Conservation (phyloP, 2,797 vertebrate species). For the Bradypus variegatus region DNA sequence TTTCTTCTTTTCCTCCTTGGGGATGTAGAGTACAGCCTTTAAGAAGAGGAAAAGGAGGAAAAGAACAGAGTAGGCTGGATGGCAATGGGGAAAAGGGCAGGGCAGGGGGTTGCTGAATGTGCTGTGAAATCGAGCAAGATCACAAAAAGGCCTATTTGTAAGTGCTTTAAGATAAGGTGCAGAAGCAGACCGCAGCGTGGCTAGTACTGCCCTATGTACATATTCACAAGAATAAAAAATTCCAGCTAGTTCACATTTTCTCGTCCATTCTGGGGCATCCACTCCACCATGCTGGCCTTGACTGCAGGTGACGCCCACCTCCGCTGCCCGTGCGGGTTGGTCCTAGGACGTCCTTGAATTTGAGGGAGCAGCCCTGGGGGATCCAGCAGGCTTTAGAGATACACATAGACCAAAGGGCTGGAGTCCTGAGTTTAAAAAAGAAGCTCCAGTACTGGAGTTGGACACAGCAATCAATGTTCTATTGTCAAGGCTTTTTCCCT, state of each 20-base stretch:
- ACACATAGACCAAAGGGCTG: slow-evolving; percentile 63
- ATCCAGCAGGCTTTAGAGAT: slow-evolving; percentile 67
- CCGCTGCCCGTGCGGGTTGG: slow-evolving; percentile 71
- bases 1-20: slow-evolving; percentile 69
- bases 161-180: slow-evolving; percentile 93
- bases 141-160: slow-evolving; percentile 75
- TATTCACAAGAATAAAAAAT: slow-evolving; percentile 81
- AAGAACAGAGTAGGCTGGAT: neutral
- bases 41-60: slow-evolving; percentile 53
- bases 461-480: slow-evolving; percentile 71
- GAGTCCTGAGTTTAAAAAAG: slow-evolving; percentile 79
- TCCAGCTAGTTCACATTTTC: slow-evolving; percentile 84
- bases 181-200: slow-evolving; percentile 81
- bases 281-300: slow-evolving; percentile 73
- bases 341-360: slow-evolving; percentile 73
- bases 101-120: slow-evolving; percentile 63
- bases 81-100: slow-evolving; percentile 15
- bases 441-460: slow-evolving; percentile 69
- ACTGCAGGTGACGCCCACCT: slow-evolving; percentile 70
- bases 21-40: slow-evolving; percentile 57
- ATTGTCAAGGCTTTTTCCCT: slow-evolving; percentile 71
- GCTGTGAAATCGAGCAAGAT: slow-evolving; percentile 74
- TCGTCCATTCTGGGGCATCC: slow-evolving; percentile 75
- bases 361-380: slow-evolving; percentile 69
- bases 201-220: slow-evolving; percentile 86